These are phyloP conservation scores for Hemaris fuciformis DNA, from an alignment of 2,888 invertebrate genomes.

Conservation along the genomic window DNA sequence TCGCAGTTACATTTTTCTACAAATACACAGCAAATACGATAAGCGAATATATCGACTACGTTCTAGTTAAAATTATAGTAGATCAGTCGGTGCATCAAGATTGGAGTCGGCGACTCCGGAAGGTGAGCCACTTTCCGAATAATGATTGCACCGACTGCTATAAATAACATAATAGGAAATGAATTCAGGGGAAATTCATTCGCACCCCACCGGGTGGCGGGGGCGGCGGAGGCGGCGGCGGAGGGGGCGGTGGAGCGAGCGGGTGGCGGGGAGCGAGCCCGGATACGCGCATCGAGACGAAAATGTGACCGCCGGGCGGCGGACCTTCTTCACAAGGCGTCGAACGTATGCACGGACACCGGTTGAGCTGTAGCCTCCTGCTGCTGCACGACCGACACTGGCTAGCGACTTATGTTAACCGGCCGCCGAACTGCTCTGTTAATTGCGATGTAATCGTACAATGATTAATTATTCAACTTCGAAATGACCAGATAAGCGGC, in stretches of 20 bases:
- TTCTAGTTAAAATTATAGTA: not conserved
- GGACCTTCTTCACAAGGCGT: conserved; percentile 5
- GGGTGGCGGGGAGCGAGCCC: conserved; percentile 15
- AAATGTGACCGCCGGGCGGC: conserved; percentile 13
- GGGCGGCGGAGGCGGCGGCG: not conserved
- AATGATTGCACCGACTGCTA: not conserved
- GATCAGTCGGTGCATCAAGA: not conserved
- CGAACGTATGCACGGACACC: not conserved
- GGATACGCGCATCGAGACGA: conserved; percentile 23
- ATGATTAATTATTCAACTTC: not conserved
- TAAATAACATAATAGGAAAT: not conserved
- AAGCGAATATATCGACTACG: not conserved
- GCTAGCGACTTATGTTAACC: not conserved
- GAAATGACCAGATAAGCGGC: conserved; percentile 13
- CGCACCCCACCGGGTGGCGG: conserved; percentile 5
- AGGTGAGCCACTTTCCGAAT: not conserved
- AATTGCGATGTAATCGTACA: not conserved
- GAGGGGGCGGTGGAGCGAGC: not conserved
- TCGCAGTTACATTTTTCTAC: not conserved
- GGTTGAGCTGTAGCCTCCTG: not conserved
- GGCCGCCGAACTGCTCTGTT: not conserved
- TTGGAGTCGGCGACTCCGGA: too few relatives aligned
- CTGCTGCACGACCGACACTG: not conserved
- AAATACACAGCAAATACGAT: not conserved
- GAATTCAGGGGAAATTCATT: conserved; percentile 15